Base-by-base conservation (phyloP, 2,888 invertebrate species). In the Zaprionus lineosus region DNA sequence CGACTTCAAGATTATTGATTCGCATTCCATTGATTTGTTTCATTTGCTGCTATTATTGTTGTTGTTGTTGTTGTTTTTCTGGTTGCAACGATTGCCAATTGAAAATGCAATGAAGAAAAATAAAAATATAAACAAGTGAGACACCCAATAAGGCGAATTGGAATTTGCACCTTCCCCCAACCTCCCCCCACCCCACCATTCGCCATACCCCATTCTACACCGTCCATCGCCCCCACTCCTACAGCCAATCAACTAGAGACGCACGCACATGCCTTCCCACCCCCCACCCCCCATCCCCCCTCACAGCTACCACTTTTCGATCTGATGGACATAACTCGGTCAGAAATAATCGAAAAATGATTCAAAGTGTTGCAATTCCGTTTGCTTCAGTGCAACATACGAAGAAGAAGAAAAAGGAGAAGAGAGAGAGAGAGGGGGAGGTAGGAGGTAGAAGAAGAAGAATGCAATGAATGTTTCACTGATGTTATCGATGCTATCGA, bases 21-120 rank as follows among this genome's bases (percentile, higher is more conserved):
- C 70, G 36, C 85, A 84, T 82, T 77, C 63, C 85, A 78, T 61
- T 61, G 85, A 82, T 69, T 82, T 63, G 52, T 36, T 39, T 31
- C 40, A 59, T 48, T 36, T 36, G 36, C 41, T 28, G 29, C 19
- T 43, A 19, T 44, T 31, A 33, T 21, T 33, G 36, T 53, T 37
- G 48, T 31, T 51, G 9, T 21, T 50, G 16, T 47, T 41, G 24
- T 6, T 31, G 24, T 43, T 26, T 39, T 18, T 36, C 15, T 63
- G 26, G 18, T 26, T 60, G 52, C 50, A 39, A 19, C 21, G 12
- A n/a, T n/a, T 41, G 56, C 26, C 41, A 64, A 52, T 56, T 51
- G 39, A 44, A 60, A 48, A 21, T 29, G 15, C 41, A 43, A 15
- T 46, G 34, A 9, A 72, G 48, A 43, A 19, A 6, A 24, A 24